Evolutionary conservation across 1,140 invertebrate genomes (phyloP), one percentile per base, ranked within the genome.

Genomic region (Coptotermes formosanus): DNA sequence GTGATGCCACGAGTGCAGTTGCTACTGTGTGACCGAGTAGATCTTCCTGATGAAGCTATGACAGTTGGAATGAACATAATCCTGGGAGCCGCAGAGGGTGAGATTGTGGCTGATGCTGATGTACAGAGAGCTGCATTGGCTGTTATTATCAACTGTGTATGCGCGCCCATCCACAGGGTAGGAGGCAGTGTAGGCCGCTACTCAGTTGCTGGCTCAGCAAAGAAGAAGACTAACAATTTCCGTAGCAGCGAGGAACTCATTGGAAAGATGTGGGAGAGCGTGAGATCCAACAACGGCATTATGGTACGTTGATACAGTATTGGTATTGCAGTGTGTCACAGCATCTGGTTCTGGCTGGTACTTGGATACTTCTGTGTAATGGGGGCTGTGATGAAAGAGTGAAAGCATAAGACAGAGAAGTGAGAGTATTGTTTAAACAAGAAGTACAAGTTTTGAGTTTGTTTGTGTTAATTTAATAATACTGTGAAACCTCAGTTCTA

Each of bases 221-320:
- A 94, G 88, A 97, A 96, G 89, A 96, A 95, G 89, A 75, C 64
- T 75, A 93, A 94, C 0, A 94, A 94, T 75, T 91, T 94, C 45
- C 94, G 95, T 87, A 95, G 93, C 85, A 95, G 95, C 86, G 97
- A 98, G 90, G 97, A 98, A 89, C 91, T 98, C 7, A 95, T 98
- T 86, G 95, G 95, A 89, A 97, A 96, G 90, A 94, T 99, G 52
- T 99, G 98, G 98, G 97, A 98, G 90, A 96, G 96, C 88, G 95
- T 98, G 7, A 92, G 98, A 87, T 95, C 95, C 3, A 98, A 98
- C 91, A 99, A 98, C 91, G 98, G 97, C n/a, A 98, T 99, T 85
- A 98, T 98, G 96, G 97, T 97, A 90, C 90, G 92, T 89, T 55
- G 9, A 32, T 48, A 55, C 52, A 55, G 16, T 55, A 21, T 16